Evolutionary conservation across 1,140 invertebrate species (phyloP).

Genomic region (Drosophila lowei): DNA sequence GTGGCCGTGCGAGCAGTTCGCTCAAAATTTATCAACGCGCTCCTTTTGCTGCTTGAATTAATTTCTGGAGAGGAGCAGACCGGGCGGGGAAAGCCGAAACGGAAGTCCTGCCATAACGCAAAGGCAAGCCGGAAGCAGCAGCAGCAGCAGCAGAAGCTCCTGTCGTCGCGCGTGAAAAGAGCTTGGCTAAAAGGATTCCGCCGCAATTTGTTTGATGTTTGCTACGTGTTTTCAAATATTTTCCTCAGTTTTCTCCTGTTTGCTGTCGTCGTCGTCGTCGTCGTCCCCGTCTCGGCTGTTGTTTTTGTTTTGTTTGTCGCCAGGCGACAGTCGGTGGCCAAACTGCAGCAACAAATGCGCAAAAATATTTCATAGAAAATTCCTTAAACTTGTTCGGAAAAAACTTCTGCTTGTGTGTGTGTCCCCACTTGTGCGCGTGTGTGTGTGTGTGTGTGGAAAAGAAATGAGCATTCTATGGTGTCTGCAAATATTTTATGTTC

Average conservation of each 20-base stretch:
- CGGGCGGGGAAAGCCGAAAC: constrained; percentile 29
- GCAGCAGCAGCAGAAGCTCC: constrained; percentile 48
- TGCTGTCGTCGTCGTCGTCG: not conserved
- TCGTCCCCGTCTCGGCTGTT: not conserved
- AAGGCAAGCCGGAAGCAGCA: constrained; percentile 71
- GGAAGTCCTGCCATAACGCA: constrained; percentile 75
- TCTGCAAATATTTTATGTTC: constrained; percentile 22
- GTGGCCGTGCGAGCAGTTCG: constrained; percentile 43
- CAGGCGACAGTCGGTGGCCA: constrained; percentile 56
- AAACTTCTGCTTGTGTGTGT: constrained; percentile 20
- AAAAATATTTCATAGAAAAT: constrained; percentile 48
- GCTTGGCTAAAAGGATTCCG: constrained; percentile 77
- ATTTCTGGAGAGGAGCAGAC: constrained; percentile 51
- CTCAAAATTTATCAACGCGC: constrained; percentile 65
- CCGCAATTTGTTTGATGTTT: constrained; percentile 81
- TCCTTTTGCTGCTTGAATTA: constrained; percentile 79
- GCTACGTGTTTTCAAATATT: constrained; percentile 78
- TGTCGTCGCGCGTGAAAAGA: constrained; percentile 57
- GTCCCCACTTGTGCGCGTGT: constrained; percentile 5
- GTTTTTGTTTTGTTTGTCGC: not conserved
- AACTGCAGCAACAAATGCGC: constrained; percentile 46
- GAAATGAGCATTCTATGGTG: constrained; percentile 35
- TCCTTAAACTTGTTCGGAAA: constrained; percentile 33
- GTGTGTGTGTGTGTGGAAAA: constrained; percentile 28
- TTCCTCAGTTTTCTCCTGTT: constrained; percentile 42